phyloP scores from a whole-genome alignment of 2,797 vertebrate species.

The Hyperoplus lanceolatus region DNA sequence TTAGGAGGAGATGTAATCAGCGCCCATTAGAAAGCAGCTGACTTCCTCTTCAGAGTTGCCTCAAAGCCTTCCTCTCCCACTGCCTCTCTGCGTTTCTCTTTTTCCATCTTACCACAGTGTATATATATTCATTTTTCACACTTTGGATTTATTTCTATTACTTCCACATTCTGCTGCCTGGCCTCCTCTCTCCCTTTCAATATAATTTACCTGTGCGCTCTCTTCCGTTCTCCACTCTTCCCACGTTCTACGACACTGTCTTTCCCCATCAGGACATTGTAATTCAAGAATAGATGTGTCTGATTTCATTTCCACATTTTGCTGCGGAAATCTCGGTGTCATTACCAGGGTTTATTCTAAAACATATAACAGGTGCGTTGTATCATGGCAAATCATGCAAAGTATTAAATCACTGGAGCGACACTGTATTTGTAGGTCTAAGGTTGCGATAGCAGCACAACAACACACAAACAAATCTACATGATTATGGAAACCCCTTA shows the following conservation, averaged over 20 bases:
- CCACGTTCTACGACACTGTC: conserved; percentile 58
- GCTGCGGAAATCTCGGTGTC: conserved; percentile 54
- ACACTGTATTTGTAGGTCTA: conserved; percentile 38
- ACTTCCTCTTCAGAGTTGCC: conserved; percentile 82
- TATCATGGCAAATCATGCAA: conserved; percentile 69
- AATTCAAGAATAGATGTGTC: conserved; percentile 72
- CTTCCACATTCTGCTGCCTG: conserved; percentile 45
- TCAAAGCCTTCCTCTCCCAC: conserved; percentile 38
- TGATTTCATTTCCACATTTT: conserved; percentile 78
- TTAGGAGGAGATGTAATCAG: conserved; percentile 94
- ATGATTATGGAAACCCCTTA: conserved; percentile 38
- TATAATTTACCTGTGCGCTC: conserved; percentile 72
- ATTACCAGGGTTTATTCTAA: conserved; percentile 62
- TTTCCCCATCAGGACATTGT: conserved; percentile 80
- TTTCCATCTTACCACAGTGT: conserved; percentile 51
- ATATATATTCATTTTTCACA: conserved; percentile 62
- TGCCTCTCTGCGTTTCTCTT: conserved; percentile 20
- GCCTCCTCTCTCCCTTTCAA: conserved; percentile 59
- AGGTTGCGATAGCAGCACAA: conserved; percentile 35
- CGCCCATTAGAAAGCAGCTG: conserved; percentile 91
- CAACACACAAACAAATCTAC: conserved; percentile 48
- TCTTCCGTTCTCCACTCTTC: conserved; percentile 13
- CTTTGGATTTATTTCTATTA: conserved; percentile 74
- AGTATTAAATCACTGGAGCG: conserved; percentile 54
- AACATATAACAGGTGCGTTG: conserved; percentile 42